Evolutionary conservation across 2,888 invertebrate genomes (phyloP), one percentile per base, ranked within the genome.

Genomic region (Chrysolina haemoptera): DNA sequence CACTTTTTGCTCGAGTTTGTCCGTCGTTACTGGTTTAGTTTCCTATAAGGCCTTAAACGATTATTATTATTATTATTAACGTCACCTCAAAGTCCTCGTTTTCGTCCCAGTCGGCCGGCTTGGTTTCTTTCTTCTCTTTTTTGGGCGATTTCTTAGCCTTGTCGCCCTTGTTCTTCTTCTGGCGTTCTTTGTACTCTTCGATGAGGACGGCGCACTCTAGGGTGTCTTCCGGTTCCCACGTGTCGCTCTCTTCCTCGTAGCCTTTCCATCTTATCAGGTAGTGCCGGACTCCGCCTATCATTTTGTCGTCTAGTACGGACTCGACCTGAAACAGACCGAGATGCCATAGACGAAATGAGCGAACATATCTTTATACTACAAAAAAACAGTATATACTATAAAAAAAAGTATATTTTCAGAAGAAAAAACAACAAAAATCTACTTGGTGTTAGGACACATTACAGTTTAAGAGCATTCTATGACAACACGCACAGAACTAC

Each of bases 261-360:
- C 94, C 94, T 84, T 94, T 94, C 95, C 95, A 95, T 80, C 94
- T 91, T 50, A 95, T 93, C 48, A 93, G 87, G 84, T 92, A 95
- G 82, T 92, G 92, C 1, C 91, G 88, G 68, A 92, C 91, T 1
- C 94, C 93, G 82, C 91, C 92, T 10, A 93, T 91, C 63, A 89
- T 91, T 84, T 94, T 94, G 12, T 93, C 91, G 78, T 92, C 93
- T 14, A 95, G 86, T 22, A 95, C 90, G 82, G 91, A 91, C 78
- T 94, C 93, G 3, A 95, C 95, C 93, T 93, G 70, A 62, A 62
- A 70, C 0, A 0, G 35, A 62, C 55, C n/a, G 1, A 69, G 5
- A 66, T 18, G 5, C 27, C 27, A 5, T 5, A 27, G 27, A 27
- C 5, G 5, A 27, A 27, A 27, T 5, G 5, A 3, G 5, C 27